Evolutionary conservation across 2,888 invertebrate species (phyloP).

Genomic region (Chloromyia formosa): DNA sequence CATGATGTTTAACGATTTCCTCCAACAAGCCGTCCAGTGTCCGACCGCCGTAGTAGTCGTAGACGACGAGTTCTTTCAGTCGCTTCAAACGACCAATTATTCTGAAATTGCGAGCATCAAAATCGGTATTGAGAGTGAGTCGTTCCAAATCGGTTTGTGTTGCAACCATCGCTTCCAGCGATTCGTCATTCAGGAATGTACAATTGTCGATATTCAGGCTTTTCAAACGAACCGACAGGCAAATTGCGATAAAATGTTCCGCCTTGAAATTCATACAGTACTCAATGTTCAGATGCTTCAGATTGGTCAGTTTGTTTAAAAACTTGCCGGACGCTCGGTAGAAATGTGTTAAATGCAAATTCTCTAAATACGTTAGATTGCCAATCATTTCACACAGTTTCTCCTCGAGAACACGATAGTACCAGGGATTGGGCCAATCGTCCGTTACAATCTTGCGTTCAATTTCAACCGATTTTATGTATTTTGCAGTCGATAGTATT

Average conservation of each 20-base stretch:
- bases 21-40: not conserved
- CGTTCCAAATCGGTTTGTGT: slow-evolving; percentile 31
- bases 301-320: slow-evolving; percentile 15
- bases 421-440: slow-evolving; percentile 36
- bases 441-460: slow-evolving; percentile 22
- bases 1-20: slow-evolving; percentile 25
- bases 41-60: slow-evolving; percentile 24
- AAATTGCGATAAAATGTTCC: slow-evolving; percentile 18
- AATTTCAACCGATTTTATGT: slow-evolving; percentile 2
- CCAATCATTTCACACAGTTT: slow-evolving; percentile 30
- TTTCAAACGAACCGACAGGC: slow-evolving; percentile 1
- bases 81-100: slow-evolving; percentile 24
- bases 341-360: slow-evolving; percentile 25
- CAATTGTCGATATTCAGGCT: slow-evolving; percentile 23
- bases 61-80: slow-evolving; percentile 16
- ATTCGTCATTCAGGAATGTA: slow-evolving; percentile 27
- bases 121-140: slow-evolving; percentile 20
- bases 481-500: slow-evolving; percentile 8
- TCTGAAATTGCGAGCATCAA: slow-evolving; percentile 17
- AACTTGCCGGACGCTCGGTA: slow-evolving; percentile 28
- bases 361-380: not conserved
- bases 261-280: slow-evolving; percentile 22
- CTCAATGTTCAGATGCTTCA: slow-evolving; percentile 22
- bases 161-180: slow-evolving; percentile 11
- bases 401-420: slow-evolving; percentile 30